Evolutionary conservation across 2,797 vertebrate genomes (phyloP), one percentile per base, ranked within the genome.

Genomic region (Champsocephalus gunnari): DNA sequence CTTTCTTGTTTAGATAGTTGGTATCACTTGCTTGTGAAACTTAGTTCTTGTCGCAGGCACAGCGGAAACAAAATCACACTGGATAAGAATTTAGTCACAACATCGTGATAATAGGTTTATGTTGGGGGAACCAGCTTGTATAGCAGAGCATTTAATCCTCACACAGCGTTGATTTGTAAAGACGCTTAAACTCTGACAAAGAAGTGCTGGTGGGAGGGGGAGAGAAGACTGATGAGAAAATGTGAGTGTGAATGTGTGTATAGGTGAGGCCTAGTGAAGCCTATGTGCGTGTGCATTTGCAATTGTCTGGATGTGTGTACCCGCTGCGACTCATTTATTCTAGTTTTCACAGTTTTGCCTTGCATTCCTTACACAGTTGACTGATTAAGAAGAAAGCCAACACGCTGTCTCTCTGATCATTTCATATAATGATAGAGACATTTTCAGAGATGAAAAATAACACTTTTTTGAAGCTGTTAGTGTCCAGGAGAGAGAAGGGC

Each of bases 91-190:
- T 89, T 86, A 78, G 79, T 85, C 81, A 77, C 83, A 87, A 82
- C 87, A 71, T 24, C 2, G n/a, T 72, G 85, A 89, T 90, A 92
- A 92, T 87, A 75, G 90, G 80, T 88, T 90, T 88, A 86, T 79
- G 66, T 76, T 59, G 58, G 79, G 45, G 57, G 68, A 68, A 59
- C 55, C 45, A 28, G 81, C 66, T 72, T 80, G 82, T 78, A 77
- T 74, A 80, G 80, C 70, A 82, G 85, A 88, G 86, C 57, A 51
- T 86, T 90, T 90, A 92, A 92, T 91, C 87, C 87, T 80, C 60
- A 53, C 72, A 70, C 80, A 50, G 75, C 10, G 44, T 73, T 78
- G 84, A 80, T 90, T 85, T 89, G 73, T 72, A 78, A 88, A 85
- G 89, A 74, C 48, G 34, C 67, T 79, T 73, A 84, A 83, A 84